Base-by-base conservation (phyloP, 2,797 vertebrate species). In the Taeniopygia guttata region DNA sequence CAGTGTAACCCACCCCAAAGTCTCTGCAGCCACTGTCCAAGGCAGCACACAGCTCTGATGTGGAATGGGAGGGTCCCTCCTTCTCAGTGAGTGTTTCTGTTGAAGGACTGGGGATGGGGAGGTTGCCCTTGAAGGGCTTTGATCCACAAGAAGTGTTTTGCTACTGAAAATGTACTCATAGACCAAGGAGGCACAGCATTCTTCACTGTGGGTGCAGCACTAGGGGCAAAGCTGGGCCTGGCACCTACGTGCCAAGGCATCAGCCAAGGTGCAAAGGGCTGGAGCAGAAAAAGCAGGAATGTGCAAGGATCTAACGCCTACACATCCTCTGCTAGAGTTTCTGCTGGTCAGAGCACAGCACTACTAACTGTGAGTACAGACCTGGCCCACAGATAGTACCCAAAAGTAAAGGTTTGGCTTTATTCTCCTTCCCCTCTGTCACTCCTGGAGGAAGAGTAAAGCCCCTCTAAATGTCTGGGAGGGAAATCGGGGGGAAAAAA, bases 191-290 rank as follows among this genome's bases (percentile, higher is more conserved):
- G 29, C 48, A n/a, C 14, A 40, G 42, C 26, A 21, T 18, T n/a
- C 48, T 40, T 68, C 54, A 8, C 21, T 32, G 32, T 1, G 0
- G 22, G 21, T 5, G 8, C 1, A 69, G 74, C 25, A 26, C 27
- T 2, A 16, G 1, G 1, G 45, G 54, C 12, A 11, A 83, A 42
- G n/a, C 36, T 40, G 45, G 18, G 62, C 26, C 11, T 0, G 0
- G 55, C 32, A 29, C 26, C 7, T 13, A 0, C 0, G 0, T 6
- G 15, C 40, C 46, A 54, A 48, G 48, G 32, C 55, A 70, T 5
- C 72, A 66, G 59, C 29, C 32, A 66, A 52, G 32, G 11, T 4
- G n/a, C 46, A 66, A 51, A 86, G 30, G 40, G 49, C 25, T 30
- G 4, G 45, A 43, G 29, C 23, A 69, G 32, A 8, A 38, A 66